These are phyloP conservation scores for Stegastes partitus DNA, from an alignment of 2,113 vertebrate species.

Conservation along the genomic window DNA sequence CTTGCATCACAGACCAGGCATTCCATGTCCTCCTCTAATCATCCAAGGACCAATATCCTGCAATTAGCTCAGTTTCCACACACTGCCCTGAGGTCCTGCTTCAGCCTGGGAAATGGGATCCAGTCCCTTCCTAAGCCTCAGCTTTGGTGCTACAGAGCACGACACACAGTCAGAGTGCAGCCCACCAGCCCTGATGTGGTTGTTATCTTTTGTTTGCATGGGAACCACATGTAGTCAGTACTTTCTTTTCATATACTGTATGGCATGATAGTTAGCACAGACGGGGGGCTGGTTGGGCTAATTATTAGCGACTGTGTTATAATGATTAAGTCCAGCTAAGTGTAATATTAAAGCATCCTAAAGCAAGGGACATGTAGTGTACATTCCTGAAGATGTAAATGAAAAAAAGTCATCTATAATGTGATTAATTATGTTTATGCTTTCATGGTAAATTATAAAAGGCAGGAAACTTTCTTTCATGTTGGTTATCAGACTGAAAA, in stretches of 20 bases:
- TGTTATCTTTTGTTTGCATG: slow-evolving; percentile 78
- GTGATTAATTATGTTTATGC: slow-evolving; percentile 39
- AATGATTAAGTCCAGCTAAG: slow-evolving; percentile 35
- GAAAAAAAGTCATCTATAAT: slow-evolving; percentile 21
- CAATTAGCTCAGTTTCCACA: slow-evolving; percentile 95
- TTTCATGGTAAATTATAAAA: slow-evolving; percentile 33
- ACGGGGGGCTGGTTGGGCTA: slow-evolving; percentile 26
- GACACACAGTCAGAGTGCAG: slow-evolving; percentile 62
- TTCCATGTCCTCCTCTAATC: slow-evolving; percentile 94
- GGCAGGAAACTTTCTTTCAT: slow-evolving; percentile 32
- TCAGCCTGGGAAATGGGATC: slow-evolving; percentile 91
- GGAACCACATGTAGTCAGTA: slow-evolving; percentile 77
- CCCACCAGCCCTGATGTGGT: slow-evolving; percentile 75
- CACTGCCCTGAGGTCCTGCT: slow-evolving; percentile 89
- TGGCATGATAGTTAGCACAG: slow-evolving; percentile 57
- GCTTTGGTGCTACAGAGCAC: slow-evolving; percentile 77
- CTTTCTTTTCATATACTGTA: slow-evolving; percentile 60
- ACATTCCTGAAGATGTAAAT: slow-evolving; percentile 22
- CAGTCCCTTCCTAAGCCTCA: slow-evolving; percentile 83
- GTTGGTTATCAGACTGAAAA: slow-evolving; percentile 29
- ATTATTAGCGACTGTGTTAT: slow-evolving; percentile 42
- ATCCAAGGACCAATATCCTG: slow-evolving; percentile 95
- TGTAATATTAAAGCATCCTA: slow-evolving; percentile 39
- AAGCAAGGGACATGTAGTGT: slow-evolving; percentile 2
- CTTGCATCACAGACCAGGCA: slow-evolving; percentile 95